These are phyloP conservation scores for Dromococcyx pavoninus DNA, from an alignment of 2,797 vertebrate genomes.

Conservation along the genomic window DNA sequence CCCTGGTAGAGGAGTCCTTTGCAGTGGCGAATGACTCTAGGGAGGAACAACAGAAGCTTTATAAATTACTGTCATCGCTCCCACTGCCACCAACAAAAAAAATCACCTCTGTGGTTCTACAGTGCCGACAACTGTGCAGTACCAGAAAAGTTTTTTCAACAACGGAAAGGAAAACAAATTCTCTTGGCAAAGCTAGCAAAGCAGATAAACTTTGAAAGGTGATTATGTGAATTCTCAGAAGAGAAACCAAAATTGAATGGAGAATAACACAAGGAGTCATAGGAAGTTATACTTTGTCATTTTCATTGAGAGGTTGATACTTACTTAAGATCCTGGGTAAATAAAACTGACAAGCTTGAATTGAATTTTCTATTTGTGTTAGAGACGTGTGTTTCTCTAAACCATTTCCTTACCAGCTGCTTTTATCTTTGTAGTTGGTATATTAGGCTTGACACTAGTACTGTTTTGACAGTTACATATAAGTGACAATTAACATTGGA, in stretches of 20 bases:
- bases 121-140: background rate
- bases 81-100: too few relatives aligned
- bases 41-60: background rate
- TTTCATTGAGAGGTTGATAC: background rate
- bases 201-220: conserved; percentile 7
- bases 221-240: conserved; percentile 39
- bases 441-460: background rate
- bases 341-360: conserved; percentile 26
- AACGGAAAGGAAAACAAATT: conserved; percentile 35
- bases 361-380: background rate
- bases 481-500: background rate
- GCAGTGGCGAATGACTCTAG: background rate
- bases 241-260: conserved; percentile 2
- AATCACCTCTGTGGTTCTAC: background rate
- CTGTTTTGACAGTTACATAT: background rate
- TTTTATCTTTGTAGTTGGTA: background rate
- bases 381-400: background rate
- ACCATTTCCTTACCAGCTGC: background rate
- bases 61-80: background rate
- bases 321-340: background rate
- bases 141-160: background rate
- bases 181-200: background rate
- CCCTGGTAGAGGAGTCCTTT: background rate
- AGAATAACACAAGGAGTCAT: background rate
- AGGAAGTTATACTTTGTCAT: background rate